These are phyloP conservation scores for Machaerirhynchus nigripectus DNA, from an alignment of 2,113 vertebrate genomes.

Conservation along the genomic window DNA sequence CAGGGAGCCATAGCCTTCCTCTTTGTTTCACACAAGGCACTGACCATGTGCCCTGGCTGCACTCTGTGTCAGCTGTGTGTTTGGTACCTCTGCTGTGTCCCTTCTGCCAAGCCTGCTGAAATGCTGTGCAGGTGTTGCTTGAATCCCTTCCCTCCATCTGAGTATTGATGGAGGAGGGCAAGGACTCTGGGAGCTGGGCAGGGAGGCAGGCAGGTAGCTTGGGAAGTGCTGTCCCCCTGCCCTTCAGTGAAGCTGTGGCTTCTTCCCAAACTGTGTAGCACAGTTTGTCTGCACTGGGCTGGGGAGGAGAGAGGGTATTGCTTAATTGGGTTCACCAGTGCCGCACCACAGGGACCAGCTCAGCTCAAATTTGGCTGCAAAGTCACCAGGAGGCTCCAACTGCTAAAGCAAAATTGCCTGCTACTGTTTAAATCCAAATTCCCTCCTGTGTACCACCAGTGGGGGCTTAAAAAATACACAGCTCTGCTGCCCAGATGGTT, in stretches of 20 bases:
- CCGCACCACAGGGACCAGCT: rapidly evolving
- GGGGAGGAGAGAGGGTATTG: not conserved
- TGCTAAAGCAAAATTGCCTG: not conserved
- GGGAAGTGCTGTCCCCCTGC: not conserved
- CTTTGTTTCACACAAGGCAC: not conserved
- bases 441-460: not conserved
- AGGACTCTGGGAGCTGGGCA: not conserved
- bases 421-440: not conserved
- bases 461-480: not conserved
- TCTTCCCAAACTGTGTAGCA: not conserved
- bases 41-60: not conserved
- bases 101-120: not conserved
- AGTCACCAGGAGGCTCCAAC: not conserved
- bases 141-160: not conserved
- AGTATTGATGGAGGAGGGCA: not conserved
- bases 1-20: not conserved
- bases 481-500: not conserved
- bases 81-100: not conserved
- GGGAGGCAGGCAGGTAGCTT: not conserved
- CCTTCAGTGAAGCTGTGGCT: not conserved
- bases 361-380: not conserved
- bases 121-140: not conserved
- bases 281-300: not conserved
- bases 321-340: not conserved
- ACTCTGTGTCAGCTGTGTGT: not conserved